Evolutionary conservation across 1,140 invertebrate genomes (phyloP), one percentile per base, ranked within the genome.

Genomic region (Heliconius hewitsoni): DNA sequence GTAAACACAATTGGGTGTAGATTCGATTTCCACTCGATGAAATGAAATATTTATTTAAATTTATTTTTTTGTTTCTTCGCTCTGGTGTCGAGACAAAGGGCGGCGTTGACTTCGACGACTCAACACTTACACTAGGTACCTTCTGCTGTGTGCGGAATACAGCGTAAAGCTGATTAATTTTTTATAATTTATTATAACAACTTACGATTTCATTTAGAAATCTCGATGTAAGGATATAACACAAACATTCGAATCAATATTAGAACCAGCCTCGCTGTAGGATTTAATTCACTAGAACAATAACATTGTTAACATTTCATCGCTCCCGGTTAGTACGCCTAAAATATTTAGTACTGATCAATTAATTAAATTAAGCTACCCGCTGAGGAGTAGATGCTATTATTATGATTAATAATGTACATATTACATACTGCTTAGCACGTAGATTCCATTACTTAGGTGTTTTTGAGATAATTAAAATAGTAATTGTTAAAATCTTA

Each of bases 261-360:
- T 84, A 88, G 85, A 88, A 85, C 84, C 84, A 87, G 87, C 85
- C 81, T 83, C 73, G 80, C 72, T 85, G 82, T 84, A 85, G 85
- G 87, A 90, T 91, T 91, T 86, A 92, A 93, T 92, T 86, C 85
- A 88, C 86, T 91, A 87, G 82, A 91, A 92, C 89, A 93, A 91
- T 93, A 94, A 91, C 87, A 90, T 91, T 91, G 92, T 93, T 94
- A 92, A 91, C 89, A 89, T 92, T 91, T 91, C 91, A 91, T 87
- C 86, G 86, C 87, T 85, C 80, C 84, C 83, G 83, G 86, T 93
- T 90, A 89, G 85, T 83, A 83, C 81, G 87, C 82, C 85, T 90
- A 85, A 81, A 89, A 88, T 90, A 89, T 89, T 93, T 89, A 91
- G 89, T 87, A 88, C 83, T 85, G 86, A 85, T 89, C 90, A 89